These are phyloP conservation scores for Callosobruchus maculatus DNA, from an alignment of 2,888 invertebrate species.

Conservation along the genomic window DNA sequence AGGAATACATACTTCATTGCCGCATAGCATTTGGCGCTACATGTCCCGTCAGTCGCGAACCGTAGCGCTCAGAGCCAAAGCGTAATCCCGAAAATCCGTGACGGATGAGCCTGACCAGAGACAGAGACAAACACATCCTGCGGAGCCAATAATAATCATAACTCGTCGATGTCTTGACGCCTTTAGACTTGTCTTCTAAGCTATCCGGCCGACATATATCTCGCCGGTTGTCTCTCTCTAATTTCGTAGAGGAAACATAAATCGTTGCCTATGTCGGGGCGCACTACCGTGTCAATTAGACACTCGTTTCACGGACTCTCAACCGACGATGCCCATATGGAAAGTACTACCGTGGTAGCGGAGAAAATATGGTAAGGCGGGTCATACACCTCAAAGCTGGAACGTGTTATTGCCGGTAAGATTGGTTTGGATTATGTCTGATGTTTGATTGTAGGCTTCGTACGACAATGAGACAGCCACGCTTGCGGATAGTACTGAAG, in stretches of 20 bases:
- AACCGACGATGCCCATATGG: background rate
- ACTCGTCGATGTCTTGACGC: background rate
- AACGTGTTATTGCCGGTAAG: background rate
- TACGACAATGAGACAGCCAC: too few relatives aligned
- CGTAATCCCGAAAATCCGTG: background rate
- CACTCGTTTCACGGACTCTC: background rate
- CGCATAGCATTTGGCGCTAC: too few relatives aligned
- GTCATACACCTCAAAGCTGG: background rate
- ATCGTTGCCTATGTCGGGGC: constrained; percentile 21
- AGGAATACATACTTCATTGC: too few relatives aligned
- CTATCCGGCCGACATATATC: background rate
- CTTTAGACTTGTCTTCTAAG: background rate
- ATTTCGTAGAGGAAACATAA: constrained; percentile 30
- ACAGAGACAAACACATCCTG: background rate
- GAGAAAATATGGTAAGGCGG: background rate
- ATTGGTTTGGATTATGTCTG: too few relatives aligned
- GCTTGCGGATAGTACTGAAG: too few relatives aligned
- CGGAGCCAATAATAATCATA: background rate
- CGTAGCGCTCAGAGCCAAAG: background rate
- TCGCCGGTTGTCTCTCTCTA: constrained; percentile 11
- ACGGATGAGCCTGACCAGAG: background rate
- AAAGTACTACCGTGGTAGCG: background rate
- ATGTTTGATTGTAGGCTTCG: too few relatives aligned
- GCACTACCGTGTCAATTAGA: background rate
- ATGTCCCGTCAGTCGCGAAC: too few relatives aligned